These are phyloP conservation scores for Coreius guichenoti DNA, from an alignment of 2,797 vertebrate species.

Conservation along the genomic window DNA sequence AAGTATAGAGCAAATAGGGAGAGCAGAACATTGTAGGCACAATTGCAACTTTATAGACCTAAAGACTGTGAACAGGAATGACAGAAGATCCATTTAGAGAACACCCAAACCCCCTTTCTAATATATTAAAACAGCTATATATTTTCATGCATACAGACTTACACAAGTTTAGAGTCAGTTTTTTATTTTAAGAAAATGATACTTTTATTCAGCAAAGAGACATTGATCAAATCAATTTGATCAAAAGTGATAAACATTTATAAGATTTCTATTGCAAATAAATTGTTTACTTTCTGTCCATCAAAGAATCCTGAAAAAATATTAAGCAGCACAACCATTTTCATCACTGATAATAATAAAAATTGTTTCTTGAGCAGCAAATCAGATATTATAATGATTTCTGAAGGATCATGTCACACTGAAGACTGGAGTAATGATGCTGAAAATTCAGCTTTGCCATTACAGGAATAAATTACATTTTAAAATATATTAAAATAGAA, in stretches of 20 bases:
- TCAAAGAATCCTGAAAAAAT: background rate
- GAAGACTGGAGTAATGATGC: background rate
- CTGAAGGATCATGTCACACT: background rate
- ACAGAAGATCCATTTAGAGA: background rate
- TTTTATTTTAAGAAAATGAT: background rate
- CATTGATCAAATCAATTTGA: background rate
- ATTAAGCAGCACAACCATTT: background rate
- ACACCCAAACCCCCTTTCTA: background rate
- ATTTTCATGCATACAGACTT: background rate
- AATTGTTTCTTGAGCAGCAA: background rate
- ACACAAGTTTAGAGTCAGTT: background rate
- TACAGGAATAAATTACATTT: background rate
- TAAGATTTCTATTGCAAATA: background rate
- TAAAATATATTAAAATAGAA: background rate
- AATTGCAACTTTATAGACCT: background rate
- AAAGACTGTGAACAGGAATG: conserved; percentile 20
- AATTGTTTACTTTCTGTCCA: background rate
- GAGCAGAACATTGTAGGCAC: background rate
- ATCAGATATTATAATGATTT: background rate
- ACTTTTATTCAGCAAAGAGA: background rate
- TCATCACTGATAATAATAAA: background rate
- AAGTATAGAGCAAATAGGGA: conserved; percentile 27
- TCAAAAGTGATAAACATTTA: background rate
- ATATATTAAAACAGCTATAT: background rate
- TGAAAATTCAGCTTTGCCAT: background rate